Conservation (phyloP, 2,888 invertebrate species). For the Cremastinae sp. region DNA sequence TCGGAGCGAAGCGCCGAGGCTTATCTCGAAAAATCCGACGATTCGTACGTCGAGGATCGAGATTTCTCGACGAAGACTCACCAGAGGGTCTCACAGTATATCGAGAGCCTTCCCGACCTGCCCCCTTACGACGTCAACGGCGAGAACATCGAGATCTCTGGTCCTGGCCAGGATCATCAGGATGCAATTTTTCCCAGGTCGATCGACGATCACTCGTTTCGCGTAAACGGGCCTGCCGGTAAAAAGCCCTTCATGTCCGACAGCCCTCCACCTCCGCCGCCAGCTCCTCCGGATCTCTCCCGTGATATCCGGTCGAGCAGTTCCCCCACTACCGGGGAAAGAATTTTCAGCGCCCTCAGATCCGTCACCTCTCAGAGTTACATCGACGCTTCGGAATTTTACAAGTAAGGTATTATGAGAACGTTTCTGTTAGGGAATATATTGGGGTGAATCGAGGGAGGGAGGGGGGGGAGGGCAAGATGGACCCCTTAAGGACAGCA, state of each 20-base stretch:
- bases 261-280: slow-evolving; percentile 74
- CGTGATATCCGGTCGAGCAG: slow-evolving; percentile 64
- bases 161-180: slow-evolving; percentile 37
- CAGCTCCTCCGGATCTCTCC: slow-evolving; percentile 74
- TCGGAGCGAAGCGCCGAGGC: slow-evolving; percentile 71
- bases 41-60: slow-evolving; percentile 62
- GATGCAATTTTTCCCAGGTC: slow-evolving; percentile 43
- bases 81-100: slow-evolving; percentile 75
- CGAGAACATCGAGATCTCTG: slow-evolving; percentile 58
- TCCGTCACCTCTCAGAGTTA: slow-evolving; percentile 77
- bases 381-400: slow-evolving; percentile 78
- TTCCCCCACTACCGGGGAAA: slow-evolving; percentile 76
- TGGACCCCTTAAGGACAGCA: no score
- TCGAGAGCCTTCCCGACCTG: slow-evolving; percentile 76
- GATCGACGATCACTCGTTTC: slow-evolving; percentile 33
- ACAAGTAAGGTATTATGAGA: slow-evolving; percentile 75
- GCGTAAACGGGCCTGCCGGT: no score
- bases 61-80: slow-evolving; percentile 64
- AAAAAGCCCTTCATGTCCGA: slow-evolving; percentile 35
- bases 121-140: slow-evolving; percentile 68
- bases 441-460: no score
- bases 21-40: slow-evolving; percentile 63
- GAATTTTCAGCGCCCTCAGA: slow-evolving; percentile 76
- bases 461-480: no score
- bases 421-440: no score